phyloP scores from a whole-genome alignment of 2,113 vertebrate genomes.

The Phylloscopus trochiloides region DNA sequence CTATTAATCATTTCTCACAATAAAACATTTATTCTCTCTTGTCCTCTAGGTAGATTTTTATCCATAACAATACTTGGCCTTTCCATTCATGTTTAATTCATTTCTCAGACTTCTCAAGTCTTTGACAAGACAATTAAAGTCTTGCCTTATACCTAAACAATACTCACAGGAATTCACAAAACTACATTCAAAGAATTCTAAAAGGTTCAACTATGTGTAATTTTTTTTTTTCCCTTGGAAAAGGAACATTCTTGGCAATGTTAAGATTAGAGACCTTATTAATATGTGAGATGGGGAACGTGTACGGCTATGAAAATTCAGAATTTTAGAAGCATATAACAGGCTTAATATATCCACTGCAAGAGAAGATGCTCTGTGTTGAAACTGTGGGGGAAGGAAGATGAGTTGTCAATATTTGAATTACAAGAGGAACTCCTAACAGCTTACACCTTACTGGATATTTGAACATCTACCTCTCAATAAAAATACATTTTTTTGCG shows the following conservation, averaged over 20 bases:
- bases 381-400: background rate
- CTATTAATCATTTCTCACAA: background rate
- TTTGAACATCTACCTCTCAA: background rate
- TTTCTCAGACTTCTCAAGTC: background rate
- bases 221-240: background rate
- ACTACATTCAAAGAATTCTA: background rate
- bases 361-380: background rate
- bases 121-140: background rate
- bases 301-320: no score
- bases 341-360: background rate
- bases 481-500: background rate
- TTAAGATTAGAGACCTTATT: background rate
- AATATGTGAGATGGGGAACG: background rate
- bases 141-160: background rate
- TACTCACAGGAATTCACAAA: background rate
- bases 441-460: background rate
- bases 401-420: background rate
- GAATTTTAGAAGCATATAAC: no score
- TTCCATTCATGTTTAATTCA: background rate
- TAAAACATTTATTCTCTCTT: background rate
- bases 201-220: background rate
- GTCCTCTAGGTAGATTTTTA: background rate
- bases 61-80: background rate
- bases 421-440: background rate
- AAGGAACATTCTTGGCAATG: background rate